Base-by-base conservation (phyloP, 2,113 vertebrate species). In the Triplophysa tibetana region DNA sequence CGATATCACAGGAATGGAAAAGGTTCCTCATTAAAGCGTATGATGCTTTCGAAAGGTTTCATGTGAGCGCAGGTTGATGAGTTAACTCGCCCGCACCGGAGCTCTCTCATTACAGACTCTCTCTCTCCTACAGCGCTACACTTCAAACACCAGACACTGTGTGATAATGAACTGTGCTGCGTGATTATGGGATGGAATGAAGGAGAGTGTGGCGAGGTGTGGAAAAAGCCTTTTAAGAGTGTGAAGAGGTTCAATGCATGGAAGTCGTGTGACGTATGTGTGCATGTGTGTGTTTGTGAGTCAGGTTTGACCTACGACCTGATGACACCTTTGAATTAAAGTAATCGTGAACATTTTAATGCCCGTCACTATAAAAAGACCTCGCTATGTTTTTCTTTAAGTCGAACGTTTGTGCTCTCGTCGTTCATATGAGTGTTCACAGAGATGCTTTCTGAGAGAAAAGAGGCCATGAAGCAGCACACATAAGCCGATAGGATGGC, bases 21-120 rank as follows among this genome's bases (percentile, higher is more conserved):
- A 74, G 70, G 70, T 74, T 74, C 21, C 70, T 74, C 70, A 74
- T 74, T 74, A 61, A 74, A 45, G 13, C 2, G 11, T 45, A 19
- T 24, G 70, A 24, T 60, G 23, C 70, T 74, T 56, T n/a, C 17
- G 56, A 74, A 61, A n/a, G 61, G 60, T 74, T 74, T 60, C 52
- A 73, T 73, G 52, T 60, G 8, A 70, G 67, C 2, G 16, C 23
- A 24, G 48, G 48, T 54, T 70, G 56, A 61, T 74, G 70, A 74
- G 70, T 74, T 21, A 61, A 74, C 19, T 73, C 29, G 8, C 50
- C 54, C 29, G 19, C 33, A 21, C 52, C 38, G 54, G 26, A 60
- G 50, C 52, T 60, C 43, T 45, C 26, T 63, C 73, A 60, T 61
- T 60, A 74, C 54, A 41, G 54, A 1, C 21, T 24, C 48, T 24